Evolutionary conservation across 64 coral and sea anemone genomes (phyloP).

Genomic region (Montipora efflorescens): DNA sequence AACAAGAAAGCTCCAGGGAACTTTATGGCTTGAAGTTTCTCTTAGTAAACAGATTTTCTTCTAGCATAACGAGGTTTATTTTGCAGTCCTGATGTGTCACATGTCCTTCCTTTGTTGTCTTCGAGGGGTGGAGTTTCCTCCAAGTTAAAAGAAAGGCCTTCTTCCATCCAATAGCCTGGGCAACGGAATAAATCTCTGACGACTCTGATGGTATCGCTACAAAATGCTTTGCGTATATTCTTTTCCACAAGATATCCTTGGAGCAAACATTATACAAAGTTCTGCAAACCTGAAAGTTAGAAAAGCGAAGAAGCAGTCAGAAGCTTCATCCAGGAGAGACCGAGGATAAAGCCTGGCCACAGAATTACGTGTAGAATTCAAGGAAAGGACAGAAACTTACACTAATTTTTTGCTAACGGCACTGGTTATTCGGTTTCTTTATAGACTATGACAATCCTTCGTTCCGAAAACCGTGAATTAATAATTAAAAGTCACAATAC

Average conservation of each 20-base stretch:
- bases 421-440: no score
- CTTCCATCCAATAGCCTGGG: constrained; percentile 14
- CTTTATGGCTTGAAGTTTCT: no score
- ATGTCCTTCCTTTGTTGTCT: neutral
- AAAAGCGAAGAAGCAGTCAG: neutral
- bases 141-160: neutral
- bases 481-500: no score
- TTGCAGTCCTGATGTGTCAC: neutral
- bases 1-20: no score
- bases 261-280: constrained; percentile 12
- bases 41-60: neutral
- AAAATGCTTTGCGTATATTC: constrained; percentile 5
- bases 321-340: no score
- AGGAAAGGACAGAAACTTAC: no score
- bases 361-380: no score
- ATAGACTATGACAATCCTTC: no score
- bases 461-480: no score
- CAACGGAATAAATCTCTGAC: neutral
- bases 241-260: neutral
- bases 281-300: constrained; percentile 9
- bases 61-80: neutral
- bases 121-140: neutral
- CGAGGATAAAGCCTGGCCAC: no score
- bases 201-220: neutral
- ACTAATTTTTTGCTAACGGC: no score